Conservation (phyloP, 2,113 vertebrate genomes). For the western clawed frog (Xenopus tropicalis) region DNA sequence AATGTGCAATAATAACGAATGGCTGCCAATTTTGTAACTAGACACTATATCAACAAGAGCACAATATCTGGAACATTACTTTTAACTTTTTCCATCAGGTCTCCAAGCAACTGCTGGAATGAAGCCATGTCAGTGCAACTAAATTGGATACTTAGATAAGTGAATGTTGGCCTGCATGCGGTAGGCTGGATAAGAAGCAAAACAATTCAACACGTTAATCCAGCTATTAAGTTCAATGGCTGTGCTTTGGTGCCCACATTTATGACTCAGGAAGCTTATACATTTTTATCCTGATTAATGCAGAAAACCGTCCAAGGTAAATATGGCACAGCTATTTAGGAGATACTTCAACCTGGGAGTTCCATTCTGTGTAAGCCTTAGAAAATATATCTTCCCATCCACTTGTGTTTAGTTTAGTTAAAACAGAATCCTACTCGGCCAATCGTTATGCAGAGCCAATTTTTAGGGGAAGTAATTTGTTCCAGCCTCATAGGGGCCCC, state of each 20-base stretch:
- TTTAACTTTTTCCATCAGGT: conserved; percentile 34
- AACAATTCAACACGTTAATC: conserved; percentile 36
- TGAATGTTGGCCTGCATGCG: conserved; percentile 29
- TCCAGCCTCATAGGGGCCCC: too few species aligned
- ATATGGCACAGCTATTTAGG: conserved; percentile 20
- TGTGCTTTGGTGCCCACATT: conserved; percentile 32
- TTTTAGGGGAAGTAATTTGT: too few species aligned
- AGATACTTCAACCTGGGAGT: conserved; percentile 37
- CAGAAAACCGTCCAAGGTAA: conserved; percentile 31
- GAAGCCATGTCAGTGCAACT: conserved; percentile 27
- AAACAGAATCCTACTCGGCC: too few species aligned
- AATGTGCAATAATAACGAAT: conserved; percentile 11
- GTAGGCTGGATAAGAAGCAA: conserved; percentile 38
- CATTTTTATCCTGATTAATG: conserved; percentile 34
- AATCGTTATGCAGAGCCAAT: too few species aligned
- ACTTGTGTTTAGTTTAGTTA: background rate
- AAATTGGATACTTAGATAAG: conserved; percentile 33
- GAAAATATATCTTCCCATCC: conserved; percentile 15
- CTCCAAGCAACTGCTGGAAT: conserved; percentile 35
- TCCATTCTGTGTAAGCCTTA: conserved; percentile 14
- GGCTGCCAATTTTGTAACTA: conserved; percentile 34
- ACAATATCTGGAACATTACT: conserved; percentile 30
- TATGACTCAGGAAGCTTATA: conserved; percentile 33
- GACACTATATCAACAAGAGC: conserved; percentile 32
- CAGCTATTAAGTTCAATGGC: conserved; percentile 32